Evolutionary conservation across 2,113 vertebrate species (phyloP).

Genomic region (Desmodus rotundus): DNA sequence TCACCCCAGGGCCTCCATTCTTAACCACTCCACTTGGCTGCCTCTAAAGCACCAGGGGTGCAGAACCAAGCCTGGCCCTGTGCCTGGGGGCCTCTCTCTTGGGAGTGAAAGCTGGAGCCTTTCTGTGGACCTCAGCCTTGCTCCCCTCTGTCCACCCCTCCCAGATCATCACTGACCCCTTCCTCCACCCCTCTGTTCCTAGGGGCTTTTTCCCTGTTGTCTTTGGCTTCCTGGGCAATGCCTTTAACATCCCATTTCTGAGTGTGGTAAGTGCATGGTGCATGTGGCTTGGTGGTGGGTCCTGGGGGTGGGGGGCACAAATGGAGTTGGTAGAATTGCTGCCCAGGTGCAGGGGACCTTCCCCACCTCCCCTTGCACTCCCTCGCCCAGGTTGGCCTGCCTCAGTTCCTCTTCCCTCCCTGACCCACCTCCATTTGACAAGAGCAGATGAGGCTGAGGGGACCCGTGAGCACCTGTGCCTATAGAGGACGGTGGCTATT

Average conservation of each 20-base stretch:
- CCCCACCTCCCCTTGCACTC: not conserved
- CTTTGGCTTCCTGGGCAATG: constrained; percentile 84
- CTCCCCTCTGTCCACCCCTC: too few relatives aligned
- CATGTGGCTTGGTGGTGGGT: not conserved
- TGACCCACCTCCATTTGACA: not conserved
- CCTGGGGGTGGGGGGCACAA: not conserved
- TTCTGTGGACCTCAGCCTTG: not conserved
- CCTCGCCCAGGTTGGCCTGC: not conserved
- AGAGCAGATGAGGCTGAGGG: not conserved
- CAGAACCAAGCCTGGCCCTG: not conserved
- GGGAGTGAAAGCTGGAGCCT: not conserved
- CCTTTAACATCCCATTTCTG: constrained; percentile 84
- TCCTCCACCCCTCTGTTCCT: not conserved
- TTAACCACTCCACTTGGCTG: not conserved
- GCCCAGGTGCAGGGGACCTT: not conserved
- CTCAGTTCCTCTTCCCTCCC: not conserved
- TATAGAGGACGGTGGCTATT: not conserved
- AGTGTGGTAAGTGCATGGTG: constrained; percentile 77
- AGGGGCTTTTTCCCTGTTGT: constrained; percentile 90
- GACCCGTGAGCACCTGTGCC: fast-evolving
- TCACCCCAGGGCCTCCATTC: not conserved
- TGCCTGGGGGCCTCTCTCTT: not conserved
- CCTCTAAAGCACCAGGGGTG: not conserved
- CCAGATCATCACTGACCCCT: not conserved
- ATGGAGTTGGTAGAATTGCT: fast-evolving